Percentiles rank a stretch among this genome's conserved stretches.
Conservation (phyloP, 2,888 invertebrate species). For the Synanthedon andrenaeformis region DNA sequence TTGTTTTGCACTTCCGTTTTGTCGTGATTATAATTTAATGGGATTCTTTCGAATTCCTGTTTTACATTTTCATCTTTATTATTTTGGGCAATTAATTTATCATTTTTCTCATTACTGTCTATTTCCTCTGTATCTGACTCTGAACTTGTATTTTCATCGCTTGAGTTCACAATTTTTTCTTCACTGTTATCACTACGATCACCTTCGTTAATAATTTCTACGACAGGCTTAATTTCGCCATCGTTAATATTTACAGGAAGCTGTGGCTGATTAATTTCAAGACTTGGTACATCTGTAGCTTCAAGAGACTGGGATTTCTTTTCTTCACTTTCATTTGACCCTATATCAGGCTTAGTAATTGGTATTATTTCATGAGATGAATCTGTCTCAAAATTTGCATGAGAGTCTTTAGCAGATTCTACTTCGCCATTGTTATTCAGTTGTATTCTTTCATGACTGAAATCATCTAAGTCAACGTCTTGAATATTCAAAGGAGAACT, state of each 20-base stretch:
- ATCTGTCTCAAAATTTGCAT: constrained; percentile 17
- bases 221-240: constrained; percentile 52
- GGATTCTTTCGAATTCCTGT: constrained; percentile 60
- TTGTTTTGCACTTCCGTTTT: constrained; percentile 18
- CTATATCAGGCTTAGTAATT: constrained; percentile 10
- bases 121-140: constrained; percentile 25
- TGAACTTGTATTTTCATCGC: constrained; percentile 22
- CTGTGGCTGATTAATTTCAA: constrained; percentile 13
- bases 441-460: constrained; percentile 36
- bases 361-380: constrained; percentile 16
- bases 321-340: constrained; percentile 6
- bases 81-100: constrained; percentile 18
- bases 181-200: constrained; percentile 20
- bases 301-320: constrained; percentile 1
- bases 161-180: constrained; percentile 11
- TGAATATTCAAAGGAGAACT: constrained; percentile 18
- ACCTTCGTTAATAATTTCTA: constrained; percentile 42
- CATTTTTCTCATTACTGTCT: constrained; percentile 16
- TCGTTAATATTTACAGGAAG: constrained; percentile 35
- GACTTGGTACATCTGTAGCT: constrained; percentile 5
- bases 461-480: constrained; percentile 36
- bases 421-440: constrained; percentile 30
- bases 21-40: constrained; percentile 51
- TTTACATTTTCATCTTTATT: constrained; percentile 29
- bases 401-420: constrained; percentile 20